These are phyloP conservation scores for Plecotus auritus DNA, from an alignment of 2,113 vertebrate species.

Conservation along the genomic window DNA sequence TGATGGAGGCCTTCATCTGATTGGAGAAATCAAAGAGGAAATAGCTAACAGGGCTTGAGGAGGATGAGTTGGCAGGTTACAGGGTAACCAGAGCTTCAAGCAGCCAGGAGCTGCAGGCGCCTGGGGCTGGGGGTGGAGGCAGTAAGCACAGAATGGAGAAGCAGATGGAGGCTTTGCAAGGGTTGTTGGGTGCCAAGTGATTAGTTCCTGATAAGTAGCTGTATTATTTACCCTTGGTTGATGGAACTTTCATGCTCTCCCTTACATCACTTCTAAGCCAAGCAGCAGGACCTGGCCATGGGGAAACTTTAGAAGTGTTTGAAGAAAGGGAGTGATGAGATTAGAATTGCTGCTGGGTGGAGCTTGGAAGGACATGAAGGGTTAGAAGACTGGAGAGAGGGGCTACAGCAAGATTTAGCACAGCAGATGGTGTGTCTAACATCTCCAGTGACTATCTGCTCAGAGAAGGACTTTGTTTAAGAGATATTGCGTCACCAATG, in stretches of 20 bases:
- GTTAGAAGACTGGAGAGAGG: neutral
- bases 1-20: neutral
- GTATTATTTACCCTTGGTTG: neutral
- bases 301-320: neutral
- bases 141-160: neutral
- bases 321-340: neutral
- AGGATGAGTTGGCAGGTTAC: neutral
- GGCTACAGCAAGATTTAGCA: neutral
- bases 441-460: neutral
- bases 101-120: neutral
- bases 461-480: neutral
- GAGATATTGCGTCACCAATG: neutral
- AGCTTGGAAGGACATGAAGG: neutral
- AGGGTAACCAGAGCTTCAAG: neutral
- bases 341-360: neutral
- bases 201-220: neutral
- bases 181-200: neutral
- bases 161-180: neutral
- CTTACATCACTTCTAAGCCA: neutral
- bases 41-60: neutral
- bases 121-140: neutral
- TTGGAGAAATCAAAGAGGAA: neutral
- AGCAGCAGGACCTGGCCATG: neutral
- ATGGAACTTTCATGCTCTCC: neutral
- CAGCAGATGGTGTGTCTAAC: neutral